These are phyloP conservation scores for Typhlichthys subterraneus DNA, from an alignment of 2,797 vertebrate species.

Conservation along the genomic window DNA sequence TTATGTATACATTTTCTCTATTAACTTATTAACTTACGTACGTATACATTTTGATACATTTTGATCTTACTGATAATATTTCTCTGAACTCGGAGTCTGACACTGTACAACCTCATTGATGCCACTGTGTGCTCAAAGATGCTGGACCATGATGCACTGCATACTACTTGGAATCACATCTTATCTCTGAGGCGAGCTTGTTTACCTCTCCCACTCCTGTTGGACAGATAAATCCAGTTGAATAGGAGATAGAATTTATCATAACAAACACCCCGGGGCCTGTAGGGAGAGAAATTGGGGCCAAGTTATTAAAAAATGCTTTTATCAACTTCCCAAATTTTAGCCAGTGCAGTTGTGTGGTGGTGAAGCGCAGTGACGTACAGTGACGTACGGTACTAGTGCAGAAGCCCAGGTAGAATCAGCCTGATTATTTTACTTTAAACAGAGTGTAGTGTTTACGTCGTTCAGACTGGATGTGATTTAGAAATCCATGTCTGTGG, in stretches of 20 bases:
- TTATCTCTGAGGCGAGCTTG: constrained; percentile 55
- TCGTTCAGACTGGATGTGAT: constrained; percentile 57
- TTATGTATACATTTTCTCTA: constrained; percentile 17
- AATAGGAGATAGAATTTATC: constrained; percentile 33
- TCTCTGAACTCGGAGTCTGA: constrained; percentile 29
- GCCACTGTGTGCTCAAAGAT: constrained; percentile 49
- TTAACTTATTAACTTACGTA: constrained; percentile 22
- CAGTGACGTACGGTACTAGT: neutral
- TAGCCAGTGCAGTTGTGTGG: constrained; percentile 42
- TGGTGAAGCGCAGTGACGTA: constrained; percentile 32
- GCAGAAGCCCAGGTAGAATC: no score
- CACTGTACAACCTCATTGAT: constrained; percentile 20
- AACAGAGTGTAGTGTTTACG: constrained; percentile 45
- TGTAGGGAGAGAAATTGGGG: constrained; percentile 43
- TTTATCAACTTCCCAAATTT: constrained; percentile 64
- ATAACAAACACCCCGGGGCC: constrained; percentile 23
- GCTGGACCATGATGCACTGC: constrained; percentile 27
- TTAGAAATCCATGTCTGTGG: constrained; percentile 48
- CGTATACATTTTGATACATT: constrained; percentile 6
- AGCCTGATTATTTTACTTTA: no score
- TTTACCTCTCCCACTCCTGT: constrained; percentile 53
- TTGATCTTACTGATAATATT: constrained; percentile 27
- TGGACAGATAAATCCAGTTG: constrained; percentile 56
- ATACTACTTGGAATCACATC: constrained; percentile 50
- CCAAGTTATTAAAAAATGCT: constrained; percentile 64